Evolutionary conservation across 2,797 vertebrate species (phyloP).

Genomic region (Sphaeramia orbicularis): DNA sequence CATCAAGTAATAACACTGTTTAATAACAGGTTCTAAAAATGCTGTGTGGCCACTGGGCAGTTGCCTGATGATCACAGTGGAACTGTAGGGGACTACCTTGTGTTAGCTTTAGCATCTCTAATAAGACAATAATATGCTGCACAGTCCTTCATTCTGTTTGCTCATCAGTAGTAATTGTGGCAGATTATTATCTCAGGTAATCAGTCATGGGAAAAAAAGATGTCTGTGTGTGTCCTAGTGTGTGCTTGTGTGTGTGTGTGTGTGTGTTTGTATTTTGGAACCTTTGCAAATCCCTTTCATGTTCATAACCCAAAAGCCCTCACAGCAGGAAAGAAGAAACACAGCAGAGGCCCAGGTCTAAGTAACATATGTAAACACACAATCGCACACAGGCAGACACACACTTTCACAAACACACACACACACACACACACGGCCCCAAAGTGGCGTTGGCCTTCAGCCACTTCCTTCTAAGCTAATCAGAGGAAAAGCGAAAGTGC

Average conservation of each 20-base stretch:
- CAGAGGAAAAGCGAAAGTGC: constrained; percentile 56
- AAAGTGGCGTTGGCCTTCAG: constrained; percentile 47
- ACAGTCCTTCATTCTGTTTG: constrained; percentile 32
- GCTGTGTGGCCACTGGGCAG: background rate
- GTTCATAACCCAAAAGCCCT: constrained; percentile 43
- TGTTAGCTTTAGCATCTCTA: constrained; percentile 17
- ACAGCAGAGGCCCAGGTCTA: constrained; percentile 32
- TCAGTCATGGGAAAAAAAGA: constrained; percentile 26
- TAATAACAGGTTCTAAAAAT: constrained; percentile 29
- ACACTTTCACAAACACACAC: background rate
- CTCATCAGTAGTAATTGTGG: constrained; percentile 55
- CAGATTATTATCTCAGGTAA: constrained; percentile 44
- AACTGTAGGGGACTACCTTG: background rate
- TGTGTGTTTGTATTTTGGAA: constrained; percentile 12
- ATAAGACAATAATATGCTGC: constrained; percentile 12
- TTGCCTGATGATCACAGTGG: background rate
- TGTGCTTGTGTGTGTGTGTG: background rate
- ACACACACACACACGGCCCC: constrained; percentile 9
- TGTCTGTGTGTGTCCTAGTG: background rate
- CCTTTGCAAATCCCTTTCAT: constrained; percentile 52
- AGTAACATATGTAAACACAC: constrained; percentile 22
- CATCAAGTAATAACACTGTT: constrained; percentile 51
- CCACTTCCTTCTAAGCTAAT: constrained; percentile 60
- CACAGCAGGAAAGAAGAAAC: constrained; percentile 44
- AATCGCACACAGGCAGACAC: constrained; percentile 14